These are phyloP conservation scores for Sciurus carolinensis DNA, from an alignment of 2,797 vertebrate species.

Conservation along the genomic window DNA sequence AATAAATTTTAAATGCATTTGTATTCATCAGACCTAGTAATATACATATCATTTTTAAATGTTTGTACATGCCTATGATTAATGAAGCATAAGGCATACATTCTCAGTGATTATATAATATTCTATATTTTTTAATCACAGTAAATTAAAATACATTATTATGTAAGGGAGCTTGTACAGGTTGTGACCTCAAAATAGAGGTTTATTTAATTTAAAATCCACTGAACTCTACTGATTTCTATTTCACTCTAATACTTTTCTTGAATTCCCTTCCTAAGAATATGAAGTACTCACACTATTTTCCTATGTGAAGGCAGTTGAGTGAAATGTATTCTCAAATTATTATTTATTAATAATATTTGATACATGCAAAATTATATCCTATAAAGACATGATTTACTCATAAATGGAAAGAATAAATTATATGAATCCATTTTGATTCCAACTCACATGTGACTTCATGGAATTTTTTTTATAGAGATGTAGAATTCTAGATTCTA, in stretches of 20 bases:
- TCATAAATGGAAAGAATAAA: not conserved
- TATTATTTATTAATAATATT: constrained; percentile 22
- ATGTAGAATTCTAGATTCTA: not conserved
- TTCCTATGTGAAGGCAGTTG: not conserved
- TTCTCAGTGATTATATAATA: not conserved
- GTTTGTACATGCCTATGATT: not conserved
- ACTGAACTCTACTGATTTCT: not conserved
- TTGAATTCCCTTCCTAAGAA: not conserved
- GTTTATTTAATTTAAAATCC: not conserved
- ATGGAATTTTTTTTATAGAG: not conserved
- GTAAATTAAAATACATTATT: not conserved
- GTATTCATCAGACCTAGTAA: not conserved
- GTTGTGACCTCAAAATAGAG: not conserved
- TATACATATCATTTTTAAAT: not conserved
- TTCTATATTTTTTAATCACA: not conserved
- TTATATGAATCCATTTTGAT: not conserved
- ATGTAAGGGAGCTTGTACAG: not conserved
- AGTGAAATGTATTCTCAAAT: constrained; percentile 16
- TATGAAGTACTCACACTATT: not conserved
- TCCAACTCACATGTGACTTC: not conserved
- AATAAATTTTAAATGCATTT: not conserved
- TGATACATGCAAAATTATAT: not conserved
- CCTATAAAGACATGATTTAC: not conserved
- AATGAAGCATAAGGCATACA: not conserved
- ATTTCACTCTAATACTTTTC: not conserved